phyloP scores from a whole-genome alignment of 2,888 invertebrate species.

The Oxyteleia sp. region DNA sequence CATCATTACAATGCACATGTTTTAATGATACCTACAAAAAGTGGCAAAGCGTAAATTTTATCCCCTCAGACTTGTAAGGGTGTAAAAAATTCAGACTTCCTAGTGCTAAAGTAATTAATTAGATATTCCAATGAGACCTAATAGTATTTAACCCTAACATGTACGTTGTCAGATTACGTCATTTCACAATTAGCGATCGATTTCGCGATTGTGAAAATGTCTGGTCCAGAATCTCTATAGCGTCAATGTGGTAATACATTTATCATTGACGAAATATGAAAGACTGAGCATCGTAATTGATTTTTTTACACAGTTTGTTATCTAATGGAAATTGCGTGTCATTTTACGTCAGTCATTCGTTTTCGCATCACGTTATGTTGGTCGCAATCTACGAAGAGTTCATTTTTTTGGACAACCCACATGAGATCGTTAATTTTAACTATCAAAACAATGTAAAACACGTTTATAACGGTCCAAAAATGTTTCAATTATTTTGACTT shows the following conservation, averaged over 20 bases:
- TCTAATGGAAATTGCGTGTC: constrained; percentile 29
- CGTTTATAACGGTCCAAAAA: background rate
- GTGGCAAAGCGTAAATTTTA: too few relatives aligned
- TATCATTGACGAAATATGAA: constrained; percentile 24
- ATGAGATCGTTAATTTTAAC: constrained; percentile 12
- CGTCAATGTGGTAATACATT: constrained; percentile 7
- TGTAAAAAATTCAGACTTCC: too few relatives aligned
- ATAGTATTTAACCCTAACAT: background rate
- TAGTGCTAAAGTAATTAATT: too few relatives aligned
- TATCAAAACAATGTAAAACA: constrained; percentile 6
- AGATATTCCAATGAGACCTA: too few relatives aligned
- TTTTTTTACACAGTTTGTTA: constrained; percentile 33
- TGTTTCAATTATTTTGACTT: background rate
- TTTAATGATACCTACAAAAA: too few relatives aligned
- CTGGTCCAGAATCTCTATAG: background rate
- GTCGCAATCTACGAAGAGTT: background rate
- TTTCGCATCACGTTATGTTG: background rate
- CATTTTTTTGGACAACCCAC: background rate
- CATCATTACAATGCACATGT: too few relatives aligned
- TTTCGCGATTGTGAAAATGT: background rate
- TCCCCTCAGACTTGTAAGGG: too few relatives aligned
- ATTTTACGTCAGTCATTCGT: constrained; percentile 14
- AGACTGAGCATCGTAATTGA: constrained; percentile 12
- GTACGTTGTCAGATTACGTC: background rate
- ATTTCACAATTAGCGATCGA: background rate